Base-by-base conservation (phyloP, 2,888 invertebrate genomes). In the Patella ulyssiponensis region DNA sequence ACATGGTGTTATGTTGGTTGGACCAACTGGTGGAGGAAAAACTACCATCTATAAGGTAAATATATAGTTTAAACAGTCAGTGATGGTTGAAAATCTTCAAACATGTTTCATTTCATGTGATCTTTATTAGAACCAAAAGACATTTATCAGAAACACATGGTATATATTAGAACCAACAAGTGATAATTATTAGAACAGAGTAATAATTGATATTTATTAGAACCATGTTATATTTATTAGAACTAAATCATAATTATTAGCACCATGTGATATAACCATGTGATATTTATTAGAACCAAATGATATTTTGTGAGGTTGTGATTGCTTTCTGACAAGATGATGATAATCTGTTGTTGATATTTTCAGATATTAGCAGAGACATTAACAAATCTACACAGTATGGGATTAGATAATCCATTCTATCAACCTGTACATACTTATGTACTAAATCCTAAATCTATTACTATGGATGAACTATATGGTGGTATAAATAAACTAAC, bases 1-100 rank as follows among this genome's bases (percentile, higher is more conserved):
- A 23, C 97, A 97, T 94, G 97, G 97, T 3, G 97, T 97, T 1
- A 97, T 97, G 97, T 92, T 96, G 81, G 97, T 97, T 0, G 97
- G 97, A 0, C 96, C 96, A 0, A 96, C 97, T 0, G 97, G 96
- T 0, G 95, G 96, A 3, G 97, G 97, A 4, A 97, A 97, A 91
- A 95, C 95, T 0, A 94, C 95, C 0, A 94, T 96, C 12, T 93
- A 97, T 75, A 93, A 94, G 85, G 95, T 95, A 91, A 92, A 92
- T 86, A 17, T 5, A 23, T 51, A 56, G 27, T 15, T 23, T 5
- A 12, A 7, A 15, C 14, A 44, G 20, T n/a, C 23, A 17, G 53
- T 9, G 54, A 72, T 11, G n/a, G n/a, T 17, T 17, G 17, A 54
- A 15, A n/a, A 51, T 17, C 20, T 71, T 71, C 17, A n/a, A 5